Evolutionary conservation across 1,140 invertebrate genomes (phyloP), one percentile per base, ranked within the genome.

Genomic region (Nephila pilipes): DNA sequence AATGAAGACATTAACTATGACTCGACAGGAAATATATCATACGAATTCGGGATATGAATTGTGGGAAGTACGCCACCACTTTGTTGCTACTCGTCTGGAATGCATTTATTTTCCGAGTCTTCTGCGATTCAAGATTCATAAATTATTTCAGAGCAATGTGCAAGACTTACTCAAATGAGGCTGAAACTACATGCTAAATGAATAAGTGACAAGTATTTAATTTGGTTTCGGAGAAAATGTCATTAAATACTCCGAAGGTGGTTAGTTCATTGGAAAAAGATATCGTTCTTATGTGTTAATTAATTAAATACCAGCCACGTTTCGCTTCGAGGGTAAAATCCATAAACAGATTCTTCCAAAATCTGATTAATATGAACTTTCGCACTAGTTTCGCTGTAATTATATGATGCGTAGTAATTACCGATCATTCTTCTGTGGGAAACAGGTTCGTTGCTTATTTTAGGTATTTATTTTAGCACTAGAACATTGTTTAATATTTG

Each of bases 1-100:
- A 87, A 87, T 87, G 85, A 87, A 57, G 55, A 63, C 57, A 87
- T 87, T 87, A 63, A 87, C 57, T 22, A 87, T 32, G 55, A 58
- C 85, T 20, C 55, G 85, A 87, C 85, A 87, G 85, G 57, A 54
- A 20, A 87, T 87, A 87, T 60, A 87, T 87, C 55, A 87, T 36
- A 60, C 85, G 20, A 63, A 57, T 36, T 87, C 57, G 57, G 58
- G 32, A 54, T 87, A 87, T 87, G 85, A 87, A 60, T 63, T 63
- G 85, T 87, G 85, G 29, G 85, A 55, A 81, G 54, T 55, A n/a
- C 46, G 38, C 80, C 80, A 54, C n/a, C 80, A 54, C 85, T 87
- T 87, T 60, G 85, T 87, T 60, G 85, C 85, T 63, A 87, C 8
- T 57, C 29, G 20, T 22, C 16, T 60, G 58, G 57, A 60, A 87